Base-by-base conservation (phyloP, 2,888 invertebrate species). In the Dasysyrphus tricinctus region DNA sequence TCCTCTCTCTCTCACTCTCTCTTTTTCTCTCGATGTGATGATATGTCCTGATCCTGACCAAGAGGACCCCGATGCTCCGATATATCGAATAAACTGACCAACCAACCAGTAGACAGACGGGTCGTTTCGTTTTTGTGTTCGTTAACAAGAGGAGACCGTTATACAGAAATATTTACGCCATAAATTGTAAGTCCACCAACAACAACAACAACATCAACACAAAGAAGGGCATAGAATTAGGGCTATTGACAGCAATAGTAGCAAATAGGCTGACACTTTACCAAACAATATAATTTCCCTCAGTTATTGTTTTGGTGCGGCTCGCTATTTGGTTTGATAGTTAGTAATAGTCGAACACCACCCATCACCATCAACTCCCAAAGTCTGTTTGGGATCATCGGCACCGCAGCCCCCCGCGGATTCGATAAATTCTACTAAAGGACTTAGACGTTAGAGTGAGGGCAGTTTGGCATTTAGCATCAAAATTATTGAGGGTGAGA, bases 181-280 rank as follows among this genome's bases (percentile, higher is more conserved):
- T 85, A 77, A 72, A 80, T 85, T 85, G 61, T 73, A 77, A 59
- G 80, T 54, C 59, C 47, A 47, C 63, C 42, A 70, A 19, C 67
- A 69, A 24, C 51, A 75, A 56, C 74, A 63, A 54, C 29, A 70
- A 70, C 42, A n/a, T n/a, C n/a, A 51, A 44, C 32, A 47, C 16
- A 44, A 72, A 42, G 72, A 42, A 42, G 39, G 29, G 51, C 42
- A 54, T 19, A 32, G 39, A 63, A 54, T 16, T 19, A 32, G 63
- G 29, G 47, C 69, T 79, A 69, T 83, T 77, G 82, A 82, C 78
- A 82, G 82, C 75, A 63, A 73, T 65, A 79, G 63, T 51, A 61
- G 81, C 83, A 74, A 79, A 83, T 83, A 83, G 83, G 73, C 82
- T 61, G 83, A 82, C 67, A 83, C 83, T 83, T 83, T 74, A 79